Evolutionary conservation across 2,797 vertebrate species (phyloP).

Genomic region (Lutjanus campechanus): DNA sequence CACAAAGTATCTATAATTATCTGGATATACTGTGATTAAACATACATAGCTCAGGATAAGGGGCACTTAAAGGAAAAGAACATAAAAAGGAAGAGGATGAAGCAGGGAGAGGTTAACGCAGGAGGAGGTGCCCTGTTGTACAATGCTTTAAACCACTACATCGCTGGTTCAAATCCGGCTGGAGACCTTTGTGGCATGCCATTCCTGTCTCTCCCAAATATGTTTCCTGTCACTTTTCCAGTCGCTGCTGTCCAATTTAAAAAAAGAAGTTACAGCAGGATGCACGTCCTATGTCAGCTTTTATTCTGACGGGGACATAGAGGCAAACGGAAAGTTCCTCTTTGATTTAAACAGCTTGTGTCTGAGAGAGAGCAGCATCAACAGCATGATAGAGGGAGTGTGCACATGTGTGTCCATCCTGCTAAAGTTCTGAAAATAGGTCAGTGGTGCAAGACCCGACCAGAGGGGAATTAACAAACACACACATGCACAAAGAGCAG

Average conservation of each 20-base stretch:
- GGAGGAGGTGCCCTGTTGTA: neutral
- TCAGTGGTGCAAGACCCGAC: constrained; percentile 52
- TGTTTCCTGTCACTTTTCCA: constrained; percentile 44
- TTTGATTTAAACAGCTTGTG: constrained; percentile 33
- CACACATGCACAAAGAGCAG: constrained; percentile 43
- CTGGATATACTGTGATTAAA: constrained; percentile 46
- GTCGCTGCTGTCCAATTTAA: constrained; percentile 9
- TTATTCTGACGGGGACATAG: constrained; percentile 15
- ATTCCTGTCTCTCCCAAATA: constrained; percentile 5
- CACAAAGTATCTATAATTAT: constrained; percentile 60
- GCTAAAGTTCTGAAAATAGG: constrained; percentile 67
- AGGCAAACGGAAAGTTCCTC: constrained; percentile 36
- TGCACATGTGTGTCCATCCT: constrained; percentile 27
- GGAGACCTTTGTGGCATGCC: constrained; percentile 13
- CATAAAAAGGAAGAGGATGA: constrained; percentile 12
- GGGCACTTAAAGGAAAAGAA: constrained; percentile 25
- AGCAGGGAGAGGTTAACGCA: constrained; percentile 25
- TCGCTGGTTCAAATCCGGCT: neutral
- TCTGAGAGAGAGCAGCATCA: neutral
- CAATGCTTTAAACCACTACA: neutral
- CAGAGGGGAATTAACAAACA: constrained; percentile 48
- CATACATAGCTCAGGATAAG: constrained; percentile 20
- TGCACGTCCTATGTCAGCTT: constrained; percentile 32
- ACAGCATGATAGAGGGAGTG: neutral
- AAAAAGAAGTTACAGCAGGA: constrained; percentile 17